These are phyloP conservation scores for Macrobrachium rosenbergii DNA, from an alignment of 1,140 invertebrate genomes.

Conservation along the genomic window DNA sequence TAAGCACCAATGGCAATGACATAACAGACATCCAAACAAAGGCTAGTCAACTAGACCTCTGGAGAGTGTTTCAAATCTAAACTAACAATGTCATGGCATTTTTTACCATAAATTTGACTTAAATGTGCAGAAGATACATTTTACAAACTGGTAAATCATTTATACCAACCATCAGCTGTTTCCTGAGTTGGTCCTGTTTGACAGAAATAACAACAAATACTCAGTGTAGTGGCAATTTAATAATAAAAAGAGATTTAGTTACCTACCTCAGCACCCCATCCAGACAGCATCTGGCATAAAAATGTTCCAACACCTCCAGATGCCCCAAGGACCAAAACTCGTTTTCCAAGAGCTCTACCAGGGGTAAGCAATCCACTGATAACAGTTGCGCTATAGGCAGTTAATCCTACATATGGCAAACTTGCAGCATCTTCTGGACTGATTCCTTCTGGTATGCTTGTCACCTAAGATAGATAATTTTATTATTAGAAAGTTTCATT, in stretches of 20 bases:
- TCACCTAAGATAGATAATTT: slow-evolving; percentile 73
- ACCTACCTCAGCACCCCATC: slow-evolving; percentile 78
- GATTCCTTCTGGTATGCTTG: slow-evolving; percentile 78
- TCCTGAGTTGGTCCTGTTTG: not conserved
- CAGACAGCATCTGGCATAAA: slow-evolving; percentile 86
- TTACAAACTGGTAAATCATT: too few relatives aligned
- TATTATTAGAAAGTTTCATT: not conserved
- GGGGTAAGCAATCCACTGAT: slow-evolving; percentile 35
- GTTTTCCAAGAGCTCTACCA: not conserved
- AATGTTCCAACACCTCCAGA: slow-evolving; percentile 91
- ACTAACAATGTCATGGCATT: too few relatives aligned
- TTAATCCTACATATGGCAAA: slow-evolving; percentile 48
- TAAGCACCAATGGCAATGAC: too few relatives aligned
- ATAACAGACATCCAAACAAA: too few relatives aligned
- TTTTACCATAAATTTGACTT: too few relatives aligned
- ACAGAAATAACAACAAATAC: not conserved
- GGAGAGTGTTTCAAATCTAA: too few relatives aligned
- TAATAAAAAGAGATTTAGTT: not conserved
- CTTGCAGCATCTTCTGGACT: slow-evolving; percentile 78
- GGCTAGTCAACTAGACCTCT: too few relatives aligned
- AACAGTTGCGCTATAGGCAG: slow-evolving; percentile 49
- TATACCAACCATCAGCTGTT: too few relatives aligned
- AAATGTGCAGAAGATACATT: too few relatives aligned
- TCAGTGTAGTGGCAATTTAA: not conserved
- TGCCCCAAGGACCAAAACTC: slow-evolving; percentile 83